phyloP scores from a whole-genome alignment of 2,888 invertebrate species.

The Rugalucina vietnamica region DNA sequence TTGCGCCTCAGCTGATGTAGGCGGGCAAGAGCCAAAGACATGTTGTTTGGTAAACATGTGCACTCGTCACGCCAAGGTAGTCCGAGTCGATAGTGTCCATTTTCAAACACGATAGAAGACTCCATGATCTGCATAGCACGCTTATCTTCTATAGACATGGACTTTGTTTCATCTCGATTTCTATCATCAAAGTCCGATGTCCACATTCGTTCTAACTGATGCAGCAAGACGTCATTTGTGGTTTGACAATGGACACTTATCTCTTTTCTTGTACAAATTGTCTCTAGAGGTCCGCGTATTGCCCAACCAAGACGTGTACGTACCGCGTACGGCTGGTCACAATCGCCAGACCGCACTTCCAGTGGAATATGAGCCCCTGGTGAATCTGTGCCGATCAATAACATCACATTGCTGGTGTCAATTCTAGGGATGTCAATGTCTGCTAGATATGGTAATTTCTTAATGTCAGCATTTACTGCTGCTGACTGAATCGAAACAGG shows the following conservation, averaged over 20 bases:
- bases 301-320: slow-evolving; percentile 35
- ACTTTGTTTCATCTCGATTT: not conserved
- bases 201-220: slow-evolving; percentile 33
- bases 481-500: slow-evolving; percentile 9
- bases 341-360: slow-evolving; percentile 21
- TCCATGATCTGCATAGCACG: slow-evolving; percentile 19
- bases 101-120: slow-evolving; percentile 8
- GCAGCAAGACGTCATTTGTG: not conserved
- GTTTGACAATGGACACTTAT: not conserved
- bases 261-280: not conserved
- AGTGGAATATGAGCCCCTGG: slow-evolving; percentile 32
- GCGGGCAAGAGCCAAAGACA: slow-evolving; percentile 22
- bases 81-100: slow-evolving; percentile 45
- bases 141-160: slow-evolving; percentile 44
- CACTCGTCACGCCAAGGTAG: slow-evolving; percentile 40
- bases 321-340: slow-evolving; percentile 29
- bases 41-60: slow-evolving; percentile 36
- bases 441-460: not conserved
- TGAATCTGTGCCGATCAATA: slow-evolving; percentile 36
- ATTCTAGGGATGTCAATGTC: not conserved
- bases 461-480: not conserved
- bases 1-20: slow-evolving; percentile 36
- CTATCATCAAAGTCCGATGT: slow-evolving; percentile 28
- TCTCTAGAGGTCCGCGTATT: slow-evolving; percentile 11
- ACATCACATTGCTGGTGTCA: slow-evolving; percentile 21